Conservation (phyloP, 2,113 vertebrate species). For the Ramphastos sulfuratus region DNA sequence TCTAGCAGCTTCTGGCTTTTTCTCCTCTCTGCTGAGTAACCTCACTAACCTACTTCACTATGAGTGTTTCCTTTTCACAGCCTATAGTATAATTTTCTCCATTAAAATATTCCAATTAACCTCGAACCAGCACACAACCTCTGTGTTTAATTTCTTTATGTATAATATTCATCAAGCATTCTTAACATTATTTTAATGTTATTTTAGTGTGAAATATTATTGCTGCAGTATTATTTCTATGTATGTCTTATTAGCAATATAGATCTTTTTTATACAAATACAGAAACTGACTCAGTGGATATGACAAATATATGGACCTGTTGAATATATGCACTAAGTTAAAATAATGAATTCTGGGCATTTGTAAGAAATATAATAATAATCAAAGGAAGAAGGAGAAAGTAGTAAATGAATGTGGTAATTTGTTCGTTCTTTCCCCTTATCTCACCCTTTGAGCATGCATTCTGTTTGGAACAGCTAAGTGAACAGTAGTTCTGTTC, state of each 20-base stretch:
- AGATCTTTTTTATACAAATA: neutral
- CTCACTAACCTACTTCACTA: no score
- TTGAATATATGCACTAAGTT: neutral
- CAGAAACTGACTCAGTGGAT: neutral
- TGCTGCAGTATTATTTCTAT: neutral
- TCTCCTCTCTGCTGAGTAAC: no score
- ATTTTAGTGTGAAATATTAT: neutral
- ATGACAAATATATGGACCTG: neutral
- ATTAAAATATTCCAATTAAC: no score
- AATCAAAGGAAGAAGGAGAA: conserved; percentile 30
- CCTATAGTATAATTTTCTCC: no score
- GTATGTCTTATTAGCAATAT: neutral
- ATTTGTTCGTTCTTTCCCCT: conserved; percentile 58
- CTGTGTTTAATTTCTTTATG: neutral
- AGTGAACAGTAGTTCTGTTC: conserved; percentile 59
- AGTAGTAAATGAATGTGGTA: conserved; percentile 51
- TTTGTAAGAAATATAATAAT: conserved; percentile 8
- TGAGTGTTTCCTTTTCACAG: no score
- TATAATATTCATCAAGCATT: neutral
- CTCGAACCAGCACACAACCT: no score
- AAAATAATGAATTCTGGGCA: conserved; percentile 8
- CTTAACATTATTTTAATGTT: neutral
- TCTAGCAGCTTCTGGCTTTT: no score
- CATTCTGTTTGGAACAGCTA: conserved; percentile 60
- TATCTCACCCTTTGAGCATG: conserved; percentile 67